Percentiles rank a stretch among this genome's conserved stretches.
Evolutionary conservation across 2,797 vertebrate species (phyloP).

Genomic region (Syngnathus acus): DNA sequence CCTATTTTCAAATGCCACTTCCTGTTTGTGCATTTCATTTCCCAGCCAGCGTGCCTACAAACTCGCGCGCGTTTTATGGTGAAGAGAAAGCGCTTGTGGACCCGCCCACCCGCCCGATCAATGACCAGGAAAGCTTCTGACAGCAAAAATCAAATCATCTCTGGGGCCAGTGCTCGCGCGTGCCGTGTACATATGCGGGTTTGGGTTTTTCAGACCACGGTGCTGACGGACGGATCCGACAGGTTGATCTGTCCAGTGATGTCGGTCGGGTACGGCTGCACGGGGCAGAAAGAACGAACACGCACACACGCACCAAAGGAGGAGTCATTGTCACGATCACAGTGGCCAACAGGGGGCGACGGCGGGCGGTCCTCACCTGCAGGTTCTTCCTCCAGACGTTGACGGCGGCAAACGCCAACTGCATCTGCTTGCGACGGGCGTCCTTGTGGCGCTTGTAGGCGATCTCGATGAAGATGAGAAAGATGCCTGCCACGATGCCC

Average conservation of each 20-base stretch:
- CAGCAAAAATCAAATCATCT: too few relatives aligned
- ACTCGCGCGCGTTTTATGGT: too few relatives aligned
- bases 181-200: background rate
- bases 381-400: constrained; percentile 98
- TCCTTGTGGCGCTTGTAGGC: constrained; percentile 98
- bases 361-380: constrained; percentile 69
- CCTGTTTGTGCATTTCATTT: too few relatives aligned
- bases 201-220: constrained; percentile 80
- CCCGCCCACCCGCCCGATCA: too few relatives aligned
- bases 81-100: too few relatives aligned
- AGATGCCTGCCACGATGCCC: constrained; percentile 95
- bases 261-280: constrained; percentile 97
- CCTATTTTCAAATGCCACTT: too few relatives aligned
- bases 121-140: too few relatives aligned
- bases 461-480: constrained; percentile 98
- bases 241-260: constrained; percentile 98
- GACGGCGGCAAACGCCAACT: constrained; percentile 93
- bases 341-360: background rate
- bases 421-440: constrained; percentile 97
- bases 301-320: constrained; percentile 18
- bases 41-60: too few relatives aligned
- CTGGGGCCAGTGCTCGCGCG: background rate
- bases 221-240: constrained; percentile 99
- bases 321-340: background rate
- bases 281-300: constrained; percentile 2